Evolutionary conservation across 2,797 vertebrate genomes (phyloP).

Genomic region (Macroramphosus scolopax): DNA sequence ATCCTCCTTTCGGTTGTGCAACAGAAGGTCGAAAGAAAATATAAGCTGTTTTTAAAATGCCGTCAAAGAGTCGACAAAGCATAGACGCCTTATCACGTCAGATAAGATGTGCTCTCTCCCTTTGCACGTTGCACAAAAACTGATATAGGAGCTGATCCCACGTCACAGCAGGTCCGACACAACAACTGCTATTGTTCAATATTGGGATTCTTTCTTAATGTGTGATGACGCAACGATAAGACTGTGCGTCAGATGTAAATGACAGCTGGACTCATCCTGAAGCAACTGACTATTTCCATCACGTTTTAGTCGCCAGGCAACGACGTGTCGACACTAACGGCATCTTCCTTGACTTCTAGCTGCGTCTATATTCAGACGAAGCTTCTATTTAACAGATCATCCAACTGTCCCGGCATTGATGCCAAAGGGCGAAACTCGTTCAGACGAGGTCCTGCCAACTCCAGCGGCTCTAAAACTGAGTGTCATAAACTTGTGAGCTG

Average conservation of each 20-base stretch:
- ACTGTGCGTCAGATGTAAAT: too few species aligned
- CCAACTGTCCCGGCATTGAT: background rate
- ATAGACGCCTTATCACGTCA: slow-evolving; percentile 28
- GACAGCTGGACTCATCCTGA: too few species aligned
- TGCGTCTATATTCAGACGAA: too few species aligned
- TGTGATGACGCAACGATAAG: too few species aligned
- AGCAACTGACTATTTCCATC: too few species aligned
- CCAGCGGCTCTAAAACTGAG: background rate
- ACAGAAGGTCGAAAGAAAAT: slow-evolving; percentile 1
- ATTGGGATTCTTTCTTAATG: too few species aligned
- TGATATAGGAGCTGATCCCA: slow-evolving; percentile 2
- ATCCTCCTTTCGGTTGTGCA: slow-evolving; percentile 15
- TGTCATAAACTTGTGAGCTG: slow-evolving; percentile 7
- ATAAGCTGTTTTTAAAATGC: background rate
- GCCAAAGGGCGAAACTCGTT: background rate
- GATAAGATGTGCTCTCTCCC: slow-evolving; percentile 53
- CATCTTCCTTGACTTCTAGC: too few species aligned
- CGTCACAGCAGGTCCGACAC: too few species aligned
- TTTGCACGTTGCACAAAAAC: slow-evolving; percentile 14
- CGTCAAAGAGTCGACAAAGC: background rate
- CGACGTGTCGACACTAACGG: too few species aligned
- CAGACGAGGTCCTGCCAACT: background rate
- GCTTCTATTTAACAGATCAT: too few species aligned
- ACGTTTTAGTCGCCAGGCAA: too few species aligned
- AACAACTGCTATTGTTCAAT: too few species aligned